These are phyloP conservation scores for Listronotus oregonensis DNA, from an alignment of 1,140 invertebrate genomes.

Conservation along the genomic window DNA sequence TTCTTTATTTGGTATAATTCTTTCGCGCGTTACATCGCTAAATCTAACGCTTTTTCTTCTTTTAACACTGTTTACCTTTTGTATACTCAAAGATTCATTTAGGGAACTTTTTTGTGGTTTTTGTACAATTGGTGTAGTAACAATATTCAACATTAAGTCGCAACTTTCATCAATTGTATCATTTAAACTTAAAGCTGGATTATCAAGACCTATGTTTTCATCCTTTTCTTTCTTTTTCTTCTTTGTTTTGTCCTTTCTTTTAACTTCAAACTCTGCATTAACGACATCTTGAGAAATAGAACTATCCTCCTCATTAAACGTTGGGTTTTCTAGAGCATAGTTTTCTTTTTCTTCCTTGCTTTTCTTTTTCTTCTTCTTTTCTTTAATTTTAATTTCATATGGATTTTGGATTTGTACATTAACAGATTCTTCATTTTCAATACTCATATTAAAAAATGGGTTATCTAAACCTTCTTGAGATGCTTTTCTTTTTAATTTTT, in stretches of 20 bases:
- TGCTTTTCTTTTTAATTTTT: constrained; percentile 22
- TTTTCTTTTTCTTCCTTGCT: constrained; percentile 18
- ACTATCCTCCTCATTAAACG: constrained; percentile 27
- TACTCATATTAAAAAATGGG: constrained; percentile 22
- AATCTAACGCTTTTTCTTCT: constrained; percentile 48
- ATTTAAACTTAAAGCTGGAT: constrained; percentile 40
- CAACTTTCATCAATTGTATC: constrained; percentile 30
- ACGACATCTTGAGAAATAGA: constrained; percentile 5
- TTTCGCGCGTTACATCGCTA: constrained; percentile 44
- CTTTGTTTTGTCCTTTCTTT: constrained; percentile 35
- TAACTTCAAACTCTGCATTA: constrained; percentile 32
- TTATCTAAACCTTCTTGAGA: constrained; percentile 28
- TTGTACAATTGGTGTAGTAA: constrained; percentile 34
- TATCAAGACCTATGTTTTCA: constrained; percentile 50
- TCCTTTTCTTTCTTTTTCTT: constrained; percentile 40
- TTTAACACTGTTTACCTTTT: constrained; percentile 21
- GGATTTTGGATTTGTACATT: constrained; percentile 25
- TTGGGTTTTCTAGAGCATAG: constrained; percentile 39
- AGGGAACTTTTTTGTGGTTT: neutral
- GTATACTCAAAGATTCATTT: constrained; percentile 10
- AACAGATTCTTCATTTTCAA: constrained; percentile 17
- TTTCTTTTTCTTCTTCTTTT: constrained; percentile 32
- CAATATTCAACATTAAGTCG: constrained; percentile 47
- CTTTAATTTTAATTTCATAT: constrained; percentile 34
- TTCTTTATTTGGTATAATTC: constrained; percentile 45